phyloP scores from a whole-genome alignment of 2,888 invertebrate genomes.

The Lydus trimaculatus region DNA sequence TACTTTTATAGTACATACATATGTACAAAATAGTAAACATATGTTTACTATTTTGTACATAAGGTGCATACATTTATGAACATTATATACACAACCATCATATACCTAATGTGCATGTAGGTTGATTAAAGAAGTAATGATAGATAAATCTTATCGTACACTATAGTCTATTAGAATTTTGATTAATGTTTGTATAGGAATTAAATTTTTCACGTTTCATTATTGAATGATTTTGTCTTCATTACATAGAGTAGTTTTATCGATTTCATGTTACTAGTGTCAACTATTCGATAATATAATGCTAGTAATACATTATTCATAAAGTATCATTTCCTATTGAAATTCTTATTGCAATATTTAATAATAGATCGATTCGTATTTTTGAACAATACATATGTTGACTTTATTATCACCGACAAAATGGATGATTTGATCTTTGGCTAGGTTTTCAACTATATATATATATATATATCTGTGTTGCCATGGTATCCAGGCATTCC shows the following conservation, averaged over 20 bases:
- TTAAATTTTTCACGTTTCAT: slow-evolving; percentile 9
- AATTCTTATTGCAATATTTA: background rate
- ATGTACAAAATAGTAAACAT: slow-evolving; percentile 36
- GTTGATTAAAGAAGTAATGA: background rate
- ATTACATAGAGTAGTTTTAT: slow-evolving; percentile 1
- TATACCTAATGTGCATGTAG: background rate
- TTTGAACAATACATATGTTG: background rate
- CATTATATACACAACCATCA: background rate
- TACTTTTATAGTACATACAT: slow-evolving; percentile 43
- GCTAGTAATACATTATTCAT: background rate
- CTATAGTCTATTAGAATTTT: background rate
- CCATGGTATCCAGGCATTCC: slow-evolving; percentile 50
- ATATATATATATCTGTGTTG: slow-evolving; percentile 36
- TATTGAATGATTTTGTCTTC: slow-evolving; percentile 10
- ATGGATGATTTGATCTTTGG: slow-evolving; percentile 31
- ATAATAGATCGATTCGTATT: background rate
- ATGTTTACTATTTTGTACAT: slow-evolving; percentile 12
- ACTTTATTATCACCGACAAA: slow-evolving; percentile 28
- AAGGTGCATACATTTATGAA: background rate
- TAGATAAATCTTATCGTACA: background rate
- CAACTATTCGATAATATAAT: slow-evolving; percentile 15
- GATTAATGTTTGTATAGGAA: slow-evolving; percentile 8
- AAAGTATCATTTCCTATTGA: background rate
- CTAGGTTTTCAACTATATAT: slow-evolving; percentile 37
- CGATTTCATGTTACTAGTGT: slow-evolving; percentile 11